phyloP scores from a whole-genome alignment of 2,113 vertebrate genomes.

The Tragulus kanchil region DNA sequence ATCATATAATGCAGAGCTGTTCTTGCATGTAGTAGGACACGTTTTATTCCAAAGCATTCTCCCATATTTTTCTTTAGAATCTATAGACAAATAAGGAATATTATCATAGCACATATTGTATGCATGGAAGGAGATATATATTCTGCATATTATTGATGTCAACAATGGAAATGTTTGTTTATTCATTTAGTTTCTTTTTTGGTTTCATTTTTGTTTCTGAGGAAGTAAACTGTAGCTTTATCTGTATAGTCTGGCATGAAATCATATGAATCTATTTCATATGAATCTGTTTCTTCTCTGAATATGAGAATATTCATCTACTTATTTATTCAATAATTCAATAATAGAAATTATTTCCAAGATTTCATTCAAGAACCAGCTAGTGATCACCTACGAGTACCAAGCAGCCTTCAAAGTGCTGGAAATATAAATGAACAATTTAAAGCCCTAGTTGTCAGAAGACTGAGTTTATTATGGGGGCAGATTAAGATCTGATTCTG shows the following conservation, averaged over 20 bases:
- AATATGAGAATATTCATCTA: background rate
- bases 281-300: background rate
- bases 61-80: background rate
- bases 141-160: background rate
- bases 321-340: background rate
- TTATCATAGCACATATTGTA: background rate
- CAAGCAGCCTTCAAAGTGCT: background rate
- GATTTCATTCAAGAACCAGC: background rate
- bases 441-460: background rate
- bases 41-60: conserved; percentile 1
- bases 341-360: background rate
- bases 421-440: background rate
- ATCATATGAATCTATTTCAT: background rate
- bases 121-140: background rate
- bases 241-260: background rate
- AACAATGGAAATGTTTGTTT: background rate
- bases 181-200: background rate
- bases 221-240: background rate
- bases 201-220: conserved; percentile 21
- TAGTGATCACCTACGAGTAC: background rate
- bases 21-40: background rate
- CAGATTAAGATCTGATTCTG: background rate
- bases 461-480: background rate
- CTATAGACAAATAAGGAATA: conserved; percentile 28
- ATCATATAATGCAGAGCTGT: background rate